Conservation (phyloP, 2,888 invertebrate genomes). For the Stenolophus ochropezus region DNA sequence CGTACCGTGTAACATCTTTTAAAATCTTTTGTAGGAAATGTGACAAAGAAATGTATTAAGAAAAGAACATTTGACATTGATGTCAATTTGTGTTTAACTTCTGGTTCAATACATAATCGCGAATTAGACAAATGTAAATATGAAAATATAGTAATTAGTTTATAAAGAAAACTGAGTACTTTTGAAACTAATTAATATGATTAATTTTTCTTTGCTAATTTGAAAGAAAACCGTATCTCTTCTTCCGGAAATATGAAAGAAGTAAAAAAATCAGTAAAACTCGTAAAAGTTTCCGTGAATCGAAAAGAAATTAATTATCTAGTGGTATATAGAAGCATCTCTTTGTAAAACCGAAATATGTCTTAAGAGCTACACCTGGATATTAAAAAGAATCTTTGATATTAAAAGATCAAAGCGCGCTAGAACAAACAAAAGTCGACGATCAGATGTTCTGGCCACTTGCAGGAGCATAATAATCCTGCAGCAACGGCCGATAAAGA, state of each 20-base stretch:
- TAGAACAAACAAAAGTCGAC: slow-evolving; percentile 12
- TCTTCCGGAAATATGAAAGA: not conserved
- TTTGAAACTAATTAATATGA: too few species aligned
- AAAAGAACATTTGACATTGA: too few species aligned
- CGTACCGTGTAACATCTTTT: too few species aligned
- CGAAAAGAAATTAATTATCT: not conserved
- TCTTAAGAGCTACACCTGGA: not conserved
- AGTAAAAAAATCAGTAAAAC: not conserved
- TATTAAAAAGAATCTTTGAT: not conserved
- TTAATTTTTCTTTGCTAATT: too few species aligned
- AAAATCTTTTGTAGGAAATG: too few species aligned
- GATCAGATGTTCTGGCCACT: slow-evolving; percentile 11
- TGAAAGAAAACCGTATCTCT: too few species aligned
- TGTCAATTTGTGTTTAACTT: too few species aligned
- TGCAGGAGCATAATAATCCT: slow-evolving; percentile 1
- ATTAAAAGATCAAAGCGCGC: not conserved
- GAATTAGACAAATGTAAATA: too few species aligned
- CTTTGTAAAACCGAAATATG: not conserved
- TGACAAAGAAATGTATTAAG: too few species aligned
- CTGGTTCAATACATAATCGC: too few species aligned
- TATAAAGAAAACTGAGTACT: too few species aligned
- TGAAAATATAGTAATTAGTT: too few species aligned
- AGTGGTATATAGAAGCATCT: not conserved
- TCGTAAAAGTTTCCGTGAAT: not conserved
- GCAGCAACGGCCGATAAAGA: slow-evolving; percentile 29